Percentiles rank a stretch among this genome's conserved stretches.
Conservation (phyloP, 2,888 invertebrate species). For the Drosophila rellima region DNA sequence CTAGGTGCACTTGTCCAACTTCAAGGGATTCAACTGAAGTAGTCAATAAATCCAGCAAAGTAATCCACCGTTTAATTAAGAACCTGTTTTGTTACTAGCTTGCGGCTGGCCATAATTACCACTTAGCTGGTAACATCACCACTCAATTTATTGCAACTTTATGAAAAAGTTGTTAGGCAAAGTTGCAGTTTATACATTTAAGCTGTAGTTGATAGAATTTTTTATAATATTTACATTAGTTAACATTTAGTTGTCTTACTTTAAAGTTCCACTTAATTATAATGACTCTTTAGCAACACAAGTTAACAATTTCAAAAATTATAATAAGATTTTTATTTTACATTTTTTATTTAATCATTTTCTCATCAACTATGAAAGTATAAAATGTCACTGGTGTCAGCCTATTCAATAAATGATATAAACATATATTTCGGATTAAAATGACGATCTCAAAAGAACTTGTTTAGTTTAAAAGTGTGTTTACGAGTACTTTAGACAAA, state of each 20-base stretch:
- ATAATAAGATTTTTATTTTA: too few species aligned
- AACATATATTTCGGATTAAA: not conserved
- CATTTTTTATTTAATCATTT: too few species aligned
- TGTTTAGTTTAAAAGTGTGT: not conserved
- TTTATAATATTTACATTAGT: not conserved
- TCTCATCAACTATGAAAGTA: too few species aligned
- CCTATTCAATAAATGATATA: not conserved
- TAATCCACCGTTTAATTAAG: slow-evolving; percentile 34
- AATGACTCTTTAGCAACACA: too few species aligned
- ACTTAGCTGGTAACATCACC: slow-evolving; percentile 12
- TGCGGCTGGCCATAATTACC: slow-evolving; percentile 10
- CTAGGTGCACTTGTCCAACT: slow-evolving; percentile 19
- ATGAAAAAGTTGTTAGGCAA: not conserved
- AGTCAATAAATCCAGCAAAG: slow-evolving; percentile 30
- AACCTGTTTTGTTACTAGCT: not conserved
- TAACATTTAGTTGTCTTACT: too few species aligned
- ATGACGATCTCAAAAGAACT: not conserved
- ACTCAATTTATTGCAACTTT: slow-evolving; percentile 14
- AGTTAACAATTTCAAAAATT: too few species aligned
- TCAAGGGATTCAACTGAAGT: slow-evolving; percentile 17
- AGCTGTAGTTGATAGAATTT: not conserved
- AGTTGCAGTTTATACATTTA: too few species aligned
- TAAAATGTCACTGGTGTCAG: too few species aligned
- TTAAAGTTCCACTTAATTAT: too few species aligned
- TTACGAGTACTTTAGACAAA: not conserved